A percentile compares a stretch with the other conserved stretches of the same genome.
These are phyloP conservation scores for Chinchilla lanigera DNA, from an alignment of 2,113 vertebrate genomes.

Conservation along the genomic window DNA sequence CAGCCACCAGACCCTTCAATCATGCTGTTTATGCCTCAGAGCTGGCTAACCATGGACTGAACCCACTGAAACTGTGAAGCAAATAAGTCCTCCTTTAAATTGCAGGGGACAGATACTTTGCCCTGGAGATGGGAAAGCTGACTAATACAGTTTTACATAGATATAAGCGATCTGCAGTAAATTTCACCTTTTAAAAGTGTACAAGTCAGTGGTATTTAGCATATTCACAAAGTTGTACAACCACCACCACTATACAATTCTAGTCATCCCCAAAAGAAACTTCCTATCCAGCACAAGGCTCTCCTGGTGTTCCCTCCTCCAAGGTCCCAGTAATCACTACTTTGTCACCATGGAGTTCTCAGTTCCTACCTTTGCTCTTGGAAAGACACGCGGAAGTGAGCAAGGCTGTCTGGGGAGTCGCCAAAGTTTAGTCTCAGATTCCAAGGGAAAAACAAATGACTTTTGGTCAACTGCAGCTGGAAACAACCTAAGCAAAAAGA, in stretches of 20 bases:
- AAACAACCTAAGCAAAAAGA: conserved; percentile 85
- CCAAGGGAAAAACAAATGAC: conserved; percentile 77
- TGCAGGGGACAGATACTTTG: neutral
- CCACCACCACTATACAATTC: neutral
- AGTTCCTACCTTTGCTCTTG: conserved; percentile 87
- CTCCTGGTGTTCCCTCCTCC: too few species aligned
- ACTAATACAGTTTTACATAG: neutral
- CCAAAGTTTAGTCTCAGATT: conserved; percentile 75
- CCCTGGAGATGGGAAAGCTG: neutral
- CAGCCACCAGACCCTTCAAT: neutral
- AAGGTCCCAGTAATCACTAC: neutral
- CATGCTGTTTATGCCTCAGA: neutral
- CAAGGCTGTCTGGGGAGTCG: neutral
- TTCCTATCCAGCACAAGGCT: neutral
- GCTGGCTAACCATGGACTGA: neutral
- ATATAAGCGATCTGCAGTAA: conserved; percentile 2
- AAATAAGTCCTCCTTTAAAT: neutral
- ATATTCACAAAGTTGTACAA: neutral
- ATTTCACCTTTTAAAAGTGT: neutral
- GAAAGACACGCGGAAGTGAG: conserved; percentile 52
- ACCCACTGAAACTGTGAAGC: neutral
- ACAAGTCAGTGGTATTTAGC: neutral
- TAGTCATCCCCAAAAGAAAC: neutral
- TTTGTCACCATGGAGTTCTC: neutral
- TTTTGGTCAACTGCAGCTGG: conserved; percentile 80